These are phyloP conservation scores for Orthosia gothica DNA, from an alignment of 2,888 invertebrate species.

Conservation along the genomic window DNA sequence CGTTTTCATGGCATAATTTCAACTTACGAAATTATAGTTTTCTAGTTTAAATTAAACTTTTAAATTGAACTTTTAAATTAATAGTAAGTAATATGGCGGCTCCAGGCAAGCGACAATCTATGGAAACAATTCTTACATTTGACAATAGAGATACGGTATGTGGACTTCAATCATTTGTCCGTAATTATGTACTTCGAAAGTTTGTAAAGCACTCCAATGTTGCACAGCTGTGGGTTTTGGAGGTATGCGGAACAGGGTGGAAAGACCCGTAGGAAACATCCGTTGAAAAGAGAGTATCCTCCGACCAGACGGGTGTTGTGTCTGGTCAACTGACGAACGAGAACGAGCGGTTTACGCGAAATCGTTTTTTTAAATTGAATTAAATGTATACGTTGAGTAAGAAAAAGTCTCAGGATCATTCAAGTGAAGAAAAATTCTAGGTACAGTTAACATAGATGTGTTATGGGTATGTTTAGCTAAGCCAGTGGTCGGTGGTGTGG, in stretches of 20 bases:
- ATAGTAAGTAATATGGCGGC: slow-evolving; percentile 55
- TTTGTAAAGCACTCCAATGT: background rate
- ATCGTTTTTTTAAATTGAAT: background rate
- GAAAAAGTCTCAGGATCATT: background rate
- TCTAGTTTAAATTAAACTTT: background rate
- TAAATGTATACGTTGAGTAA: background rate
- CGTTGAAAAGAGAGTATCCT: no score
- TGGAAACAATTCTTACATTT: slow-evolving; percentile 84
- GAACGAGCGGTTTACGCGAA: background rate
- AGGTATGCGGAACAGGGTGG: no score
- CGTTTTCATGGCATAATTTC: slow-evolving; percentile 1
- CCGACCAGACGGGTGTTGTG: no score
- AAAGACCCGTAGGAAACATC: no score
- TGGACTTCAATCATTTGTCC: slow-evolving; percentile 13
- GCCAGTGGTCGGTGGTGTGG: slow-evolving; percentile 85
- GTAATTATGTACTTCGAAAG: background rate
- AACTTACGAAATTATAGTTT: slow-evolving; percentile 16
- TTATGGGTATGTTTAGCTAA: slow-evolving; percentile 65
- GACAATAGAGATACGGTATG: slow-evolving; percentile 81
- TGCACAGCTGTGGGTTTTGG: background rate
- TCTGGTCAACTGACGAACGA: no score
- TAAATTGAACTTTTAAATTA: slow-evolving; percentile 44
- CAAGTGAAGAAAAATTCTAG: background rate
- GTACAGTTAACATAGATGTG: slow-evolving; percentile 3
- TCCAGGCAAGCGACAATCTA: slow-evolving; percentile 66